phyloP scores from a whole-genome alignment of 2,888 invertebrate species.

The Euzetes globulus region DNA sequence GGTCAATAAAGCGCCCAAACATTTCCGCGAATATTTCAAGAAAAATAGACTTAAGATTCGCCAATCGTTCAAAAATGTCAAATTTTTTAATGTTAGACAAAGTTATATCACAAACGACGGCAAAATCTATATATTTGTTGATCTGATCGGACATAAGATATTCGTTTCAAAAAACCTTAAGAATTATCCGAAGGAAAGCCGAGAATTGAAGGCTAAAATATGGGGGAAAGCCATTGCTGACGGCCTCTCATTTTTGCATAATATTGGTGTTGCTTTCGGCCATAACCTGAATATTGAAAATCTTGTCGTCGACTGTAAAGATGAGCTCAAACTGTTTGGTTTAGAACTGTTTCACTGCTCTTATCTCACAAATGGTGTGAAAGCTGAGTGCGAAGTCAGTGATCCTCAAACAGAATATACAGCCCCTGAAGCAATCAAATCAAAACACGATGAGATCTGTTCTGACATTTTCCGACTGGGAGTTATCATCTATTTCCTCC shows the following conservation, averaged over 20 bases:
- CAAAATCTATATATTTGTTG: constrained; percentile 6
- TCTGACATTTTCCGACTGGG: background rate
- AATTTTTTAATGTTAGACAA: background rate
- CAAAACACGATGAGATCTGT: background rate
- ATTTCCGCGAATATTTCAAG: background rate
- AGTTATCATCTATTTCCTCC: background rate
- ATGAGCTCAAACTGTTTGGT: background rate
- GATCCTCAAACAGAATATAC: background rate
- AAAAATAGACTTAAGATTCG: background rate
- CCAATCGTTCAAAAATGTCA: background rate
- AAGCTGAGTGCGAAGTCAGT: background rate
- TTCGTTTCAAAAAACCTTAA: background rate
- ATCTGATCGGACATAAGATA: constrained; percentile 19
- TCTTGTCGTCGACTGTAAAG: background rate
- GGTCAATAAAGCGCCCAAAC: background rate
- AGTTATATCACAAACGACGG: background rate
- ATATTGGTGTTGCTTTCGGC: constrained; percentile 3
- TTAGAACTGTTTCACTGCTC: background rate
- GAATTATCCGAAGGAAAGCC: background rate
- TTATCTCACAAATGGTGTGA: background rate
- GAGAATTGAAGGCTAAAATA: background rate
- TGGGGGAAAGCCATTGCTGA: background rate
- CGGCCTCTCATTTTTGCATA: background rate
- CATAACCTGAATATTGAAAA: background rate
- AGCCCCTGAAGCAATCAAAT: background rate